These are phyloP conservation scores for Drosophila picticornis DNA, from an alignment of 2,888 invertebrate genomes.

Conservation along the genomic window DNA sequence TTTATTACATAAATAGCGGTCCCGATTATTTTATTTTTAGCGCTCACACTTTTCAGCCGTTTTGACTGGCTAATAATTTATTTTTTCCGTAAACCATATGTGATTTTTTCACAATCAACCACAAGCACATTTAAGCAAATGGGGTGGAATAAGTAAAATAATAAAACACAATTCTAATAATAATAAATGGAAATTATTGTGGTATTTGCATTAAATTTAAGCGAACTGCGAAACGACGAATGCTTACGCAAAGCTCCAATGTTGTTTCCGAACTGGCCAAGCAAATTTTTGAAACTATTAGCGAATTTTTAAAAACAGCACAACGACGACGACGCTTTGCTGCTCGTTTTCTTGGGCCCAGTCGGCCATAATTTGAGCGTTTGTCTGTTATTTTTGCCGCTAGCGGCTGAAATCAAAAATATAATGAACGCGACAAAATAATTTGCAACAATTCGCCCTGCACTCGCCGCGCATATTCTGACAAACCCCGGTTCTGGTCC, in stretches of 20 bases:
- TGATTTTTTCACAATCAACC: slow-evolving; percentile 44
- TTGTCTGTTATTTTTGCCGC: slow-evolving; percentile 67
- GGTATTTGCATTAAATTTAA: slow-evolving; percentile 9
- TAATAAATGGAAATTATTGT: slow-evolving; percentile 42
- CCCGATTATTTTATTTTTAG: slow-evolving; percentile 84
- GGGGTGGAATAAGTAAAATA: slow-evolving; percentile 12
- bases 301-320: slow-evolving; percentile 71
- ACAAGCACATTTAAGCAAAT: slow-evolving; percentile 30
- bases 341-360: slow-evolving; percentile 33
- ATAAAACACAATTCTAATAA: slow-evolving; percentile 20
- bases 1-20: slow-evolving; percentile 83
- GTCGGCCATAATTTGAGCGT: slow-evolving; percentile 63
- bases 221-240: slow-evolving; percentile 25
- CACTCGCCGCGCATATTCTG: slow-evolving; percentile 19
- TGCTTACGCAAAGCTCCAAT: slow-evolving; percentile 83
- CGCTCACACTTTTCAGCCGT: slow-evolving; percentile 71
- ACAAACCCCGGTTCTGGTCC: not conserved
- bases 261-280: slow-evolving; percentile 84
- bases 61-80: slow-evolving; percentile 66
- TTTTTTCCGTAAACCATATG: slow-evolving; percentile 48
- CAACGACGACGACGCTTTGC: slow-evolving; percentile 16
- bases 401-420: slow-evolving; percentile 48
- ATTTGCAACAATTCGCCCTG: slow-evolving; percentile 63
- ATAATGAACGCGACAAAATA: slow-evolving; percentile 62
- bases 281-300: slow-evolving; percentile 83